phyloP scores from a whole-genome alignment of 2,113 vertebrate species.

The Elanus axillaris region DNA sequence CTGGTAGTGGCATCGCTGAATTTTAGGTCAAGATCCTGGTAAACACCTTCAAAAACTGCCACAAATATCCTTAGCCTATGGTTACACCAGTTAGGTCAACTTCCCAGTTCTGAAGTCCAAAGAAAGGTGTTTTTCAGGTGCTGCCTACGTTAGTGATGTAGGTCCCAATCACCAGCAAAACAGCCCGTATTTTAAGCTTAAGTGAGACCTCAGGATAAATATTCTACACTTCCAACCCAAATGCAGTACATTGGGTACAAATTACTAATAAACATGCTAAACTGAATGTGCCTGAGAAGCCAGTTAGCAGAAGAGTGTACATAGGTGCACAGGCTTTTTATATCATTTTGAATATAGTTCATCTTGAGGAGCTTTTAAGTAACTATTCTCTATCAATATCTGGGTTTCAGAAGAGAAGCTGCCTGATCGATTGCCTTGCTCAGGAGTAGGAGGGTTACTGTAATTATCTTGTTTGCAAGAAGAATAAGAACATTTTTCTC shows the following conservation, averaged over 20 bases:
- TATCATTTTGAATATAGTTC: neutral
- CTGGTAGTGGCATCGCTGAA: neutral
- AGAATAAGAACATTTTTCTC: conserved; percentile 29
- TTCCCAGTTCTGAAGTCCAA: neutral
- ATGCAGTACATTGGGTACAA: neutral
- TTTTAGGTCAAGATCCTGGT: neutral
- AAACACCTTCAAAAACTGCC: neutral
- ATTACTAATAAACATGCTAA: neutral
- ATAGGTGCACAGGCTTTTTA: neutral
- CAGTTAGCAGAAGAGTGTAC: neutral
- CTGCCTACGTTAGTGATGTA: neutral
- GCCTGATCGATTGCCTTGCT: neutral
- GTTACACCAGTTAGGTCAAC: neutral
- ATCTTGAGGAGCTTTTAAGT: neutral
- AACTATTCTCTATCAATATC: neutral
- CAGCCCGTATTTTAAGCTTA: neutral
- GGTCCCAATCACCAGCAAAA: neutral
- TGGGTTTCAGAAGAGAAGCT: neutral
- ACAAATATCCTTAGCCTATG: neutral
- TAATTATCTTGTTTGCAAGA: conserved; percentile 36
- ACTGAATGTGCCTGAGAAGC: neutral
- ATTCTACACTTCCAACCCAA: neutral
- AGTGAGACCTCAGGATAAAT: neutral
- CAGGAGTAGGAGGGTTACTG: neutral
- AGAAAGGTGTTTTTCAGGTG: neutral